phyloP scores from a whole-genome alignment of 1,140 invertebrate genomes.

The Apocrypta bakeri region DNA sequence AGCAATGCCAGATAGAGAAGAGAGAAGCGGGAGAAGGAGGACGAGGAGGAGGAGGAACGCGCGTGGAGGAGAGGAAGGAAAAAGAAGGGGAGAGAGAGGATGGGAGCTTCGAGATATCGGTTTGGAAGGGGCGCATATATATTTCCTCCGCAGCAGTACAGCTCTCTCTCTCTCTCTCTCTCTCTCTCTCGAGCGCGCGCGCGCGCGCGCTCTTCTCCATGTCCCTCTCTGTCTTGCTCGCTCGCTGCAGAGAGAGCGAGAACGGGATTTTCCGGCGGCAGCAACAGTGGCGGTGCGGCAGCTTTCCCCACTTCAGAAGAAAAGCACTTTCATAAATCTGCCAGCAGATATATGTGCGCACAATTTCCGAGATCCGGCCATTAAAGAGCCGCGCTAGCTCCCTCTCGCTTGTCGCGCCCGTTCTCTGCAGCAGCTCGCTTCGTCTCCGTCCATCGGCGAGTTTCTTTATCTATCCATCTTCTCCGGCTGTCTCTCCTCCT shows the following conservation, averaged over 20 bases:
- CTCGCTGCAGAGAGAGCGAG: slow-evolving; percentile 36
- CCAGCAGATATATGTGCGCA: slow-evolving; percentile 89
- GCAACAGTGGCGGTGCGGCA: slow-evolving; percentile 60
- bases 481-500: slow-evolving; percentile 51
- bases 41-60: slow-evolving; percentile 39
- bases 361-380: slow-evolving; percentile 91
- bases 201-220: too few relatives aligned
- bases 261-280: slow-evolving; percentile 50
- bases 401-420: slow-evolving; percentile 65
- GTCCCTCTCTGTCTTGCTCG: slow-evolving; percentile 57
- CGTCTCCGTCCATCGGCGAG: slow-evolving; percentile 54
- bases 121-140: slow-evolving; percentile 62
- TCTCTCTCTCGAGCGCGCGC: slow-evolving; percentile 55
- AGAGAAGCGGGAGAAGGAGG: slow-evolving; percentile 52
- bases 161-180: slow-evolving; percentile 57
- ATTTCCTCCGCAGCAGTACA: slow-evolving; percentile 61
- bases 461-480: slow-evolving; percentile 54
- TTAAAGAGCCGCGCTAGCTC: slow-evolving; percentile 77
- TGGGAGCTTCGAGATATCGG: slow-evolving; percentile 52
- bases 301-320: slow-evolving; percentile 76
- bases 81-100: slow-evolving; percentile 13
- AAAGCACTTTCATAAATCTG: slow-evolving; percentile 90
- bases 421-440: slow-evolving; percentile 49
- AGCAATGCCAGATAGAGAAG: slow-evolving; percentile 70
- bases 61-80: background rate